A percentile compares a stretch with the other conserved stretches of the same genome.
Evolutionary conservation across 2,113 vertebrate genomes (phyloP).

Genomic region (Semnopithecus entellus): DNA sequence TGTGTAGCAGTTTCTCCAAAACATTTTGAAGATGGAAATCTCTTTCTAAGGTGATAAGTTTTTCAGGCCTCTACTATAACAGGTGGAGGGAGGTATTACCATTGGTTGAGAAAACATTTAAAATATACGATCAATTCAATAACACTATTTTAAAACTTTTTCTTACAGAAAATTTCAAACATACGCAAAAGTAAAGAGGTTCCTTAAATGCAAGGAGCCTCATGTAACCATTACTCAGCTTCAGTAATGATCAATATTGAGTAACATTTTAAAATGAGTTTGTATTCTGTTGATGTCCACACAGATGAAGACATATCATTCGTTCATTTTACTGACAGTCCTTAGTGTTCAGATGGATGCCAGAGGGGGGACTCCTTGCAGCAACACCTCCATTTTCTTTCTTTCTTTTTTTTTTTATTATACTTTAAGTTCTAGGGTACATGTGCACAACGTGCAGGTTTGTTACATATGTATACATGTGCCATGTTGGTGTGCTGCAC

Average conservation of each 20-base stretch:
- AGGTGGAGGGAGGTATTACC: neutral
- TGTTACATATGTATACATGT: no score
- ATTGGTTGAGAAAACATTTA: neutral
- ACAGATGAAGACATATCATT: neutral
- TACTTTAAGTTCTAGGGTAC: no score
- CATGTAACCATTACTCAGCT: neutral
- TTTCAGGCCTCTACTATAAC: neutral
- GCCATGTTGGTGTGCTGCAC: no score
- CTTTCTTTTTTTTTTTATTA: no score
- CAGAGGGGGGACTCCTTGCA: neutral
- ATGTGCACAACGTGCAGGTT: no score
- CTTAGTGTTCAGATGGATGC: neutral
- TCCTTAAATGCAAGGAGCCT: neutral
- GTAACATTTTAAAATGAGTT: conserved; percentile 2
- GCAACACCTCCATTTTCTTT: conserved; percentile 36
- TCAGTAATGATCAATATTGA: neutral
- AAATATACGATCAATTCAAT: neutral
- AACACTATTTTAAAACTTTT: neutral
- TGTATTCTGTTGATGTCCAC: neutral
- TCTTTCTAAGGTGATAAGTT: neutral
- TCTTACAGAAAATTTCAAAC: conserved; percentile 29
- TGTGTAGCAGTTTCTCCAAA: neutral
- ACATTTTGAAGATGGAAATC: neutral
- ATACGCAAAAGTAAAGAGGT: conserved; percentile 6
- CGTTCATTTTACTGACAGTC: neutral